These are phyloP conservation scores for Eublepharis macularius DNA, from an alignment of 2,113 vertebrate genomes.

Conservation along the genomic window DNA sequence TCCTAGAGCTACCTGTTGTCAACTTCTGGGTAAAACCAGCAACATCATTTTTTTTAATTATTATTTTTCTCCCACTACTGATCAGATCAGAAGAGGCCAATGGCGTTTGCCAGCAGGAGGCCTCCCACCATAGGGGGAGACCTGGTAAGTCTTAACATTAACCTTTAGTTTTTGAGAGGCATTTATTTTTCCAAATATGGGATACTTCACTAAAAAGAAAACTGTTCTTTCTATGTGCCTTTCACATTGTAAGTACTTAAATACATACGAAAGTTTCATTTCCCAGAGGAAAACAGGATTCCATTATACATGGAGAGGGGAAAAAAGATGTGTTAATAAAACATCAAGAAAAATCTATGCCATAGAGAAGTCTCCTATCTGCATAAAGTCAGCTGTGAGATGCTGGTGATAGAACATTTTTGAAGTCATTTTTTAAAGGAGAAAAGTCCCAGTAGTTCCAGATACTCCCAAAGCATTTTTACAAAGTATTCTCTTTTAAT, in stretches of 20 bases:
- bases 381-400: slow-evolving; percentile 61
- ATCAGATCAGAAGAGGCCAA: too few species aligned
- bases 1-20: too few species aligned
- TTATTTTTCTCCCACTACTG: too few species aligned
- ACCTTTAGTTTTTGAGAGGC: slow-evolving; percentile 39
- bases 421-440: slow-evolving; percentile 45
- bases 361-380: slow-evolving; percentile 56
- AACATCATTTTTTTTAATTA: too few species aligned
- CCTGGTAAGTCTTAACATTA: not conserved
- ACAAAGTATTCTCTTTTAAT: slow-evolving; percentile 73
- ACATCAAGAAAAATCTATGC: slow-evolving; percentile 61
- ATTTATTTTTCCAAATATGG: slow-evolving; percentile 41
- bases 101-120: too few species aligned
- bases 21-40: too few species aligned
- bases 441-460: slow-evolving; percentile 56
- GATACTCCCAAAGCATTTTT: slow-evolving; percentile 69
- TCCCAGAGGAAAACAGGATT: slow-evolving; percentile 15
- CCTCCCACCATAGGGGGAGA: too few species aligned
- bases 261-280: slow-evolving; percentile 24
- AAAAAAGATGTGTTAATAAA: slow-evolving; percentile 62
- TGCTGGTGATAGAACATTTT: slow-evolving; percentile 49
- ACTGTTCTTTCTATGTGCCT: slow-evolving; percentile 17
- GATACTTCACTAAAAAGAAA: slow-evolving; percentile 22
- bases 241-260: slow-evolving; percentile 16
- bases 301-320: slow-evolving; percentile 28